Conservation (phyloP, 1,140 invertebrate genomes). For the Sogatella furcifera region DNA sequence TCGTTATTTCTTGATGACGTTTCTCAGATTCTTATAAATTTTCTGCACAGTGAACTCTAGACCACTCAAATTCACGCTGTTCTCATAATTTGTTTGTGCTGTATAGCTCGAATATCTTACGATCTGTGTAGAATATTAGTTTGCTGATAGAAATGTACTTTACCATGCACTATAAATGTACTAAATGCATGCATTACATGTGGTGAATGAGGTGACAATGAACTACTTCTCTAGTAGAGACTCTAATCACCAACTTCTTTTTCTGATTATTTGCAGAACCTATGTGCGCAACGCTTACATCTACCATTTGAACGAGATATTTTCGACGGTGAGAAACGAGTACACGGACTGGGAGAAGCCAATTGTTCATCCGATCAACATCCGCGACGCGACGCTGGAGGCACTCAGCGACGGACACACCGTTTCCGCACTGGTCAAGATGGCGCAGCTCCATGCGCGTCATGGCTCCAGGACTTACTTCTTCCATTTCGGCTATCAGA, state of each 20-base stretch:
- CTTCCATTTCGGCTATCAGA: constrained; percentile 78
- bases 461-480: constrained; percentile 67
- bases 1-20: too few relatives aligned
- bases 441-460: constrained; percentile 48
- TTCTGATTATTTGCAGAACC: constrained; percentile 43
- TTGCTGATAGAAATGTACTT: too few relatives aligned
- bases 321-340: constrained; percentile 89
- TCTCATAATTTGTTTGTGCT: too few relatives aligned
- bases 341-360: constrained; percentile 95
- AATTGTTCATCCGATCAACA: constrained; percentile 79
- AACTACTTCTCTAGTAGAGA: too few relatives aligned
- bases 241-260: neutral
- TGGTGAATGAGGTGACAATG: too few relatives aligned
- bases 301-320: constrained; percentile 92
- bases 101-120: too few relatives aligned
- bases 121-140: too few relatives aligned
- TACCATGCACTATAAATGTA: too few relatives aligned
- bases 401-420: constrained; percentile 86
- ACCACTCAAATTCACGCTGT: too few relatives aligned
- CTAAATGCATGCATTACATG: too few relatives aligned
- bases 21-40: too few relatives aligned
- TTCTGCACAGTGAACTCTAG: too few relatives aligned
- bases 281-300: constrained; percentile 87
- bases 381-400: constrained; percentile 80
- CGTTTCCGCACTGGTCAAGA: constrained; percentile 71